Evolutionary conservation across 2,888 invertebrate species (phyloP).

Genomic region (Watsonalla cultraria): DNA sequence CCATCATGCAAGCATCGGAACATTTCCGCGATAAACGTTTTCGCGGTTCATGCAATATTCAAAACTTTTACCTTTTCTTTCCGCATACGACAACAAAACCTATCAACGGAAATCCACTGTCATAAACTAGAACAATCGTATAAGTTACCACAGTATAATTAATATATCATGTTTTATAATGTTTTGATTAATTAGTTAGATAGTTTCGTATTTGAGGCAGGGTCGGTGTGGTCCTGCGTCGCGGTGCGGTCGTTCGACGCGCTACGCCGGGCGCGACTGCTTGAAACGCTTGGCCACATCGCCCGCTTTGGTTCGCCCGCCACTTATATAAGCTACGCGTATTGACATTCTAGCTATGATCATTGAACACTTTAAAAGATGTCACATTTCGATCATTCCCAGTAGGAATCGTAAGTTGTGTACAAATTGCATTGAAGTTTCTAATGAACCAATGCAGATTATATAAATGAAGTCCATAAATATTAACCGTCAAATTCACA

Average conservation of each 20-base stretch:
- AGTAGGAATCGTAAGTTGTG: too few species aligned
- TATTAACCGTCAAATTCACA: too few species aligned
- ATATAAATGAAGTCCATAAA: too few species aligned
- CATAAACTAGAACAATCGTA: background rate
- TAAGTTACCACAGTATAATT: background rate
- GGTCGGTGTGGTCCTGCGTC: constrained; percentile 18
- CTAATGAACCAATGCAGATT: too few species aligned
- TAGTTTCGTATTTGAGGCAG: constrained; percentile 6
- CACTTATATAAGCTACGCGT: constrained; percentile 31
- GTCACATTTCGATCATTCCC: background rate
- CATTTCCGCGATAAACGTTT: constrained; percentile 26
- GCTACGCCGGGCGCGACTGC: constrained; percentile 58
- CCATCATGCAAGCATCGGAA: background rate
- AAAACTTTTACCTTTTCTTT: constrained; percentile 35
- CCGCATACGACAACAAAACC: background rate
- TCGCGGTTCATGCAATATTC: constrained; percentile 49
- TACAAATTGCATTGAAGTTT: too few species aligned
- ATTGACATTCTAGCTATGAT: constrained; percentile 6
- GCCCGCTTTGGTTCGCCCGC: constrained; percentile 13
- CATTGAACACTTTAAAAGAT: background rate
- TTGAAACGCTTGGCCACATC: constrained; percentile 25
- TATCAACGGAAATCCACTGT: constrained; percentile 3
- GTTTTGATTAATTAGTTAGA: constrained; percentile 2
- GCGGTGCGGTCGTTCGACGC: constrained; percentile 44
- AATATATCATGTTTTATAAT: background rate